phyloP scores from a whole-genome alignment of 2,888 invertebrate genomes.

The Xestia ashworthii region DNA sequence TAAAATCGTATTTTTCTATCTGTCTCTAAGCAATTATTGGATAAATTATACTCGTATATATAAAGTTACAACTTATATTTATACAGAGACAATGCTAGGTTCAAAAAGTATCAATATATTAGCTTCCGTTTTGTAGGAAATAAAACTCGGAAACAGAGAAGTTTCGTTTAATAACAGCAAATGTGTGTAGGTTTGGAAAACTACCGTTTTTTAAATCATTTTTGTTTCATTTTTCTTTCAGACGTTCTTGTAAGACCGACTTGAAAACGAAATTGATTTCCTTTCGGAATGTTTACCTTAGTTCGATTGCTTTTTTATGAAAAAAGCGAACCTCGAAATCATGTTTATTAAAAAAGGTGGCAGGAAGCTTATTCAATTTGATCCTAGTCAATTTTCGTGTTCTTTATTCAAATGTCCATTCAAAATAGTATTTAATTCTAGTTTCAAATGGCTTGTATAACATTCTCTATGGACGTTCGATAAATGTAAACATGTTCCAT shows the following conservation, averaged over 20 bases:
- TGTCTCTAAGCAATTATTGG: slow-evolving; percentile 26
- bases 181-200: not conserved
- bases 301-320: slow-evolving; percentile 4
- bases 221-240: not conserved
- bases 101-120: slow-evolving; percentile 25
- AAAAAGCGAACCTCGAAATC: not conserved
- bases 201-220: not conserved
- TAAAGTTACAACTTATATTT: slow-evolving; percentile 22
- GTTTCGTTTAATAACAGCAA: not conserved
- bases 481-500: slow-evolving; percentile 20
- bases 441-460: not conserved
- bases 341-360: not conserved
- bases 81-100: not conserved
- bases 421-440: not conserved
- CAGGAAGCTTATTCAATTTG: not conserved
- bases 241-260: not conserved
- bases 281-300: slow-evolving; percentile 13
- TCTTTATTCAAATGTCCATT: not conserved
- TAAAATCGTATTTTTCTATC: slow-evolving; percentile 10
- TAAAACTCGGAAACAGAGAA: slow-evolving; percentile 20
- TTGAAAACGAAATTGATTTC: slow-evolving; percentile 19
- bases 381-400: not conserved
- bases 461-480: slow-evolving; percentile 11
- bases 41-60: slow-evolving; percentile 13
- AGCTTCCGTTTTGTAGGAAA: slow-evolving; percentile 31